Evolutionary conservation across 2,797 vertebrate species (phyloP).

Genomic region (Pangasius mekongensis): DNA sequence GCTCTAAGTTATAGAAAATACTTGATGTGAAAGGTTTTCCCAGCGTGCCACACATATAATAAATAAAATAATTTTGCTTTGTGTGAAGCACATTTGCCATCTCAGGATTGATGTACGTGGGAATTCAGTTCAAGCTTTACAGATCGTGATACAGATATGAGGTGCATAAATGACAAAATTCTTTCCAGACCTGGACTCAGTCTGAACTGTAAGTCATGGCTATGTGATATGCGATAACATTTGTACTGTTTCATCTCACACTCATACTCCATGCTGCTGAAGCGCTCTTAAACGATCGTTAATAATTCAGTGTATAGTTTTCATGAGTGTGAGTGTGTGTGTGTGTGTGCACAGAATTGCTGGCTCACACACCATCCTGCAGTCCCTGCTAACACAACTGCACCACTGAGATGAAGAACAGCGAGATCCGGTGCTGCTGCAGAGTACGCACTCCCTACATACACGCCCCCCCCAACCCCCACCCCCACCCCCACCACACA

Average conservation of each 20-base stretch:
- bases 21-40: neutral
- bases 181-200: neutral
- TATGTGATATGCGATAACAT: neutral
- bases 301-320: slow-evolving; percentile 71
- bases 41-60: neutral
- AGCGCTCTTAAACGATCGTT: slow-evolving; percentile 62
- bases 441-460: slow-evolving; percentile 53
- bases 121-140: neutral
- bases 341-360: slow-evolving; percentile 49
- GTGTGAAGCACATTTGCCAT: neutral
- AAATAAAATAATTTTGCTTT: neutral
- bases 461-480: slow-evolving; percentile 33
- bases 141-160: neutral
- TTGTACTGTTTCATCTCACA: neutral
- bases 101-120: neutral
- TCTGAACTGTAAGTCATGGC: neutral
- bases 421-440: slow-evolving; percentile 60
- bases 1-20: neutral
- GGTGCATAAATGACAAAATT: neutral
- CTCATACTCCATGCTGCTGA: slow-evolving; percentile 6
- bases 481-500: slow-evolving; percentile 9
- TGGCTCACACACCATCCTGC: slow-evolving; percentile 63
- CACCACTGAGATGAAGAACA: slow-evolving; percentile 55
- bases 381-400: slow-evolving; percentile 65
- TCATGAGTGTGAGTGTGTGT: neutral